Evolutionary conservation across 2,797 vertebrate genomes (phyloP), one percentile per base, ranked within the genome.

Genomic region (Tenualosa thibaudeaui): DNA sequence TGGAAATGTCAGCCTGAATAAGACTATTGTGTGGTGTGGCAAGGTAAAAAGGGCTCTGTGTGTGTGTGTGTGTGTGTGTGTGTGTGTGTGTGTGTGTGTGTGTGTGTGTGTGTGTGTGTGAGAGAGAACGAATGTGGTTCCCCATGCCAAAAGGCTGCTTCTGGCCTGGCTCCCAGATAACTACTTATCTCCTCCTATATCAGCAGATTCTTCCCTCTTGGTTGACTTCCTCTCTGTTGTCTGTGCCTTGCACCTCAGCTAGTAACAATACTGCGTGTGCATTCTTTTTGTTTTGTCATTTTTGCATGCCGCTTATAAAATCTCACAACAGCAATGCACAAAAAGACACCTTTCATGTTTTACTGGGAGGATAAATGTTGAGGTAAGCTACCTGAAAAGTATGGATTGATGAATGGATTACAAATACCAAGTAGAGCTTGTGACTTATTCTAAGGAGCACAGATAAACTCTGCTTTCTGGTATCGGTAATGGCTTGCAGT

Each of bases 51-150:
- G 7, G 37, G 2, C 37, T 26, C 5, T 24, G 0, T 68, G 62
- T 75, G 31, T 75, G 68, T 75, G 68, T 75, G 68, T 71, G 31
- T 71, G 65, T 71, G 65, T 75, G 68, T 75, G 68, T 75, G 68
- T 75, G 68, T 75, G 68, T 43, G 31, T 40, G 68, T 43, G 68
- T 43, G 68, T 75, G 68, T 19, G 68, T 75, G 68, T 43, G 37
- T 46, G 37, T 71, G 26, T 71, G 71, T 78, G 71, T 78, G 68
- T 71, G 68, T 75, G 71, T 78, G 71, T 46, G 71, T 40, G 68
- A 9, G 51, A 12, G 6, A 82, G 49, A 53, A 81, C 43, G 65
- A 82, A 78, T 82, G 82, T n/a, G 13, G 51, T 85, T 81, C 37
- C 5, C 1, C 4, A 17, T 43, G 37, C 71, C 71, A 78, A 43